Conservation (phyloP, 2,797 vertebrate species). For the Vespertilio murinus region DNA sequence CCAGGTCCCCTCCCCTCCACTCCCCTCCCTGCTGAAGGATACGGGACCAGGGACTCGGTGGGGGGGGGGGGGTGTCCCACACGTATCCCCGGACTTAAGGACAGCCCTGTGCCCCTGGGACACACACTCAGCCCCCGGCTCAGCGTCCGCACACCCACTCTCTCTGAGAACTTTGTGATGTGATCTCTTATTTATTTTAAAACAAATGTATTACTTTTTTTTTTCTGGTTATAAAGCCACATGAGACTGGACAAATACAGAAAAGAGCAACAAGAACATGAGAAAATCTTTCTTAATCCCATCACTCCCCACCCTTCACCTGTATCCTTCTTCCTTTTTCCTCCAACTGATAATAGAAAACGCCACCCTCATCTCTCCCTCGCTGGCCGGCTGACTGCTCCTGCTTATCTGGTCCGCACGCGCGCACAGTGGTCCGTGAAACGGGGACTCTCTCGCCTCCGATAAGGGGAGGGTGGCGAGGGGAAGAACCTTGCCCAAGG, state of each 20-base stretch:
- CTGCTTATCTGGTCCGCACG: not conserved
- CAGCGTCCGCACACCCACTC: too few species aligned
- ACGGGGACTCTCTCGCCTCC: not conserved
- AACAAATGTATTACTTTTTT: not conserved
- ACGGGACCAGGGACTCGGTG: too few species aligned
- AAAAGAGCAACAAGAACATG: not conserved
- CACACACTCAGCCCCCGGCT: not conserved
- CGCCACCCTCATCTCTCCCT: not conserved
- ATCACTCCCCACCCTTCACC: not conserved
- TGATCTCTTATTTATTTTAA: not conserved
- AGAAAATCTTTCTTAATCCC: not conserved
- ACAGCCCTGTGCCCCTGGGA: not conserved
- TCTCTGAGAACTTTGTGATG: not conserved
- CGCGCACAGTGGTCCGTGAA: fast-evolving
- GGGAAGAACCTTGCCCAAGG: not conserved
- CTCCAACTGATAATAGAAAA: not conserved
- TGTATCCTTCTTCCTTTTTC: not conserved
- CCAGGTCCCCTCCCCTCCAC: too few species aligned
- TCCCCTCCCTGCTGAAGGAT: not conserved
- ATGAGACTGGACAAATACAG: not conserved
- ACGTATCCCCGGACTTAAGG: not conserved
- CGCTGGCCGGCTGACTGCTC: fast-evolving
- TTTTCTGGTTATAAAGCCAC: not conserved
- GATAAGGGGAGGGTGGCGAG: not conserved
- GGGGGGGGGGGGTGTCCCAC: too few species aligned